Evolutionary conservation across 2,797 vertebrate genomes (phyloP).

Genomic region (Sebastes vulpes): DNA sequence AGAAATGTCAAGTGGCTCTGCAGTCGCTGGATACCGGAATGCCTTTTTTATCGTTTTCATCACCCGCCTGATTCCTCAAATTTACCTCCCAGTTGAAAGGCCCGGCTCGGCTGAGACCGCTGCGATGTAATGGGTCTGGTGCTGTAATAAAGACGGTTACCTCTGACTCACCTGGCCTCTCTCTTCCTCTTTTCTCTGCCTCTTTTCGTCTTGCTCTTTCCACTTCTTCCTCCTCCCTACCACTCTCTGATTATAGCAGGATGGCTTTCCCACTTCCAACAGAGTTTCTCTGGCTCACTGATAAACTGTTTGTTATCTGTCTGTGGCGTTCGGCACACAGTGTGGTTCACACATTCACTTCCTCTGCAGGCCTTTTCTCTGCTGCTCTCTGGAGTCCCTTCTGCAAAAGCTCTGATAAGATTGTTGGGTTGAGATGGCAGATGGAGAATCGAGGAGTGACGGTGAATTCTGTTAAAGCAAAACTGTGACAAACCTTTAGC

Average conservation of each 20-base stretch:
- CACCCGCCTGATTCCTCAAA: conserved; percentile 31
- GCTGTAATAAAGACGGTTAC: conserved; percentile 28
- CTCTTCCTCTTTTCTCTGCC: not conserved
- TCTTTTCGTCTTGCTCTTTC: not conserved
- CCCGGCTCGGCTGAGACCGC: not conserved
- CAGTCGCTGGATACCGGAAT: conserved; percentile 51
- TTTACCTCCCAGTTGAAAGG: conserved; percentile 47
- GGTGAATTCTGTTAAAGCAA: not conserved
- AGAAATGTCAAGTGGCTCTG: conserved; percentile 87
- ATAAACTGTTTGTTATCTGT: conserved; percentile 57
- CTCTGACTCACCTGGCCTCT: conserved; percentile 38
- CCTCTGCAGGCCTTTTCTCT: conserved; percentile 48
- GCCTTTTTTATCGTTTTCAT: conserved; percentile 57
- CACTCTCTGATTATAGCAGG: conserved; percentile 24
- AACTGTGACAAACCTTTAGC: conserved; percentile 6
- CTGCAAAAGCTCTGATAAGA: conserved; percentile 70
- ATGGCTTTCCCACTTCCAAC: conserved; percentile 30
- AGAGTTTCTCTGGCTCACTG: conserved; percentile 30
- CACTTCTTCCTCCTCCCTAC: not conserved
- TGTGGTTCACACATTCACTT: conserved; percentile 28
- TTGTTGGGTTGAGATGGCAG: conserved; percentile 46
- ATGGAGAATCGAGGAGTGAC: conserved; percentile 6
- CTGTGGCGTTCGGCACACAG: not conserved
- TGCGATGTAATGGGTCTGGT: conserved; percentile 36
- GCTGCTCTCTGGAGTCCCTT: conserved; percentile 48